Evolutionary conservation across 2,797 vertebrate genomes (phyloP), one percentile per base, ranked within the genome.

Genomic region (Dipus sagitta): DNA sequence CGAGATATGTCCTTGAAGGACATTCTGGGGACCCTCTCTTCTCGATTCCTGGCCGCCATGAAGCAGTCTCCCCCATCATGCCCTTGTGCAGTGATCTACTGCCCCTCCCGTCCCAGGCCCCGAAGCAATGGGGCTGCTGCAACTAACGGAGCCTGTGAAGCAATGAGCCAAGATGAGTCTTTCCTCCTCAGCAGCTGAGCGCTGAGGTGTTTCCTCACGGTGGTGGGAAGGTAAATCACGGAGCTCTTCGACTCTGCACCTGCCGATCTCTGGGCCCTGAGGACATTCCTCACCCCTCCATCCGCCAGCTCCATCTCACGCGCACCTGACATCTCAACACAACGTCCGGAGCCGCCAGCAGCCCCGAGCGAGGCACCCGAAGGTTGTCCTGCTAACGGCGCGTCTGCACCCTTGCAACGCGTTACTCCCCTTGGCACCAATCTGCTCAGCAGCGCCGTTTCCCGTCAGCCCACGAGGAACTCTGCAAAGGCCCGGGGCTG

Each of bases 241-340:
- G 42, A 20, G 21, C 23, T 82, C 54, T 67, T 5, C 4, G 24
- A 13, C 52, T 91, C 10, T 71, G 7, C 13, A 71, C 23, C 84
- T 79, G 64, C 23, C 21, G 3, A 52, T 32, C 76, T 86, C 47
- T 28, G 28, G n/a, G 28, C 47, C 28, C 28, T 11, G 42, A 67
- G 65, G 72, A 54, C 9, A 52, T 13, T 28, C 3, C 84, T 58
- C 23, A 23, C 15, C 4, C 4, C 14, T 67, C 47, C 17, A 42
- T 23, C 0, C 11, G 28, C 28, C 64, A 1, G 0, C 2, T 42
- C 10, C 6, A 24, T 24, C 4, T n/a, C 32, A n/a, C 42, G 34
- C 10, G 79, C 0, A 71, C 10, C 3, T 81, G 75, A 58, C 58
- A 68, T 60, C 28, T 60, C 32, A 77, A 34, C 86, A 68, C 38